Conservation (phyloP, 2,888 invertebrate genomes). For the Pandemis heparana region DNA sequence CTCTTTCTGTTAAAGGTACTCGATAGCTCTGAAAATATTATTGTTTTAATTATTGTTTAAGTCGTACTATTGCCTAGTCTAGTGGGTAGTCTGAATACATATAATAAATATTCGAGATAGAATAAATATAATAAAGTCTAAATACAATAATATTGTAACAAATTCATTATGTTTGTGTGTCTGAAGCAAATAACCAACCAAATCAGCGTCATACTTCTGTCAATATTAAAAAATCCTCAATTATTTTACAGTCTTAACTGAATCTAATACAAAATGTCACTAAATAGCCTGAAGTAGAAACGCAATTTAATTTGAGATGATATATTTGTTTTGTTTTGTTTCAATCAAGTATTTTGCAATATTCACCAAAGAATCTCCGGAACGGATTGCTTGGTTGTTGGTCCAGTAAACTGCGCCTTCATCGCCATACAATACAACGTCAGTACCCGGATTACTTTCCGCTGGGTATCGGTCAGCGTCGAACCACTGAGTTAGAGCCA, state of each 20-base stretch:
- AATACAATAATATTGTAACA: too few species aligned
- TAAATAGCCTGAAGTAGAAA: not conserved
- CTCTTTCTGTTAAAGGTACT: conserved; percentile 88
- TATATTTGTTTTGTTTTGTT: not conserved
- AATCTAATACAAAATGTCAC: too few species aligned
- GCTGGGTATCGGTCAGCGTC: conserved; percentile 79
- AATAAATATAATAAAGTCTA: too few species aligned
- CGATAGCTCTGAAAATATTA: conserved; percentile 82
- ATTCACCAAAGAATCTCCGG: conserved; percentile 87
- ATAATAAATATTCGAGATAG: too few species aligned
- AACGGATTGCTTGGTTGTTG: conserved; percentile 84
- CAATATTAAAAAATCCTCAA: too few species aligned
- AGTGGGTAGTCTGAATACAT: too few species aligned
- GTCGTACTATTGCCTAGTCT: not conserved
- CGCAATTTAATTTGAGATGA: not conserved
- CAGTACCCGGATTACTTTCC: conserved; percentile 88
- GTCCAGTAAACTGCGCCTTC: conserved; percentile 92
- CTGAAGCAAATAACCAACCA: too few species aligned
- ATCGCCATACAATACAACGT: conserved; percentile 93
- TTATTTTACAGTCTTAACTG: too few species aligned
- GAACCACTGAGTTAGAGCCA: conserved; percentile 91
- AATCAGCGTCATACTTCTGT: too few species aligned
- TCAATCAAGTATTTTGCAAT: not conserved
- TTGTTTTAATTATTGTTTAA: not conserved
- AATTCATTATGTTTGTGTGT: too few species aligned